Evolutionary conservation across 1,140 invertebrate genomes (phyloP), one percentile per base, ranked within the genome.

Genomic region (Drosophila nigrodunni): DNA sequence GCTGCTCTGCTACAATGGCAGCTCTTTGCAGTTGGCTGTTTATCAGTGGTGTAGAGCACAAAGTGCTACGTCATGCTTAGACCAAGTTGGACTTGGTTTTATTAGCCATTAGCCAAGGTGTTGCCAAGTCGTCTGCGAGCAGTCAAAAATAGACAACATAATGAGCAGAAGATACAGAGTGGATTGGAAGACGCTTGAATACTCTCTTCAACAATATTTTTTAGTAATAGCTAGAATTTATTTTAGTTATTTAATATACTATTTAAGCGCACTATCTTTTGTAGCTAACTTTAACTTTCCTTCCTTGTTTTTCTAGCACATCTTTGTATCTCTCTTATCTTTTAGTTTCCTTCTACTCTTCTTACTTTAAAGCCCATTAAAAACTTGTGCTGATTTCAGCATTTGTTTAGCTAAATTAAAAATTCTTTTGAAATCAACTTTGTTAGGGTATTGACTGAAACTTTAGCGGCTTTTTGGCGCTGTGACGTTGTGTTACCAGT

Each of bases 401-500:
- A 10, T n/a, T n/a, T 35, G 10, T 11, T 55, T 2, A 49, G 6
- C 41, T 9, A 58, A 39, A 4, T 8, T 10, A 11, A 0, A 11
- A 43, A 60, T n/a, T 55, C 44, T 46, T 37, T 75, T 67, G 18
- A 37, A 9, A 3, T n/a, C 30, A 49, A 47, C 52, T 73, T 69
- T 13, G 75, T 57, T 11, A 88, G 79, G 41, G 83, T 82, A 82
- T 81, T 25, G 11, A 66, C 52, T 2, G 3, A 44, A 47, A 50
- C 6, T 46, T 81, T 66, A 39, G 74, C 60, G 43, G 75, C 58
- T 77, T 70, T 67, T 13, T 35, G 18, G 59, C 25, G 25, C 73
- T 66, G 80, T 78, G 61, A 87, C 77, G 83, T 87, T 87, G 76
- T 71, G 54, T 34, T 77, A 87, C 83, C 83, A 88, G 83, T 87